Base-by-base conservation (phyloP, 2,888 invertebrate genomes). In the Kuschelorhynchus macadamiae region DNA sequence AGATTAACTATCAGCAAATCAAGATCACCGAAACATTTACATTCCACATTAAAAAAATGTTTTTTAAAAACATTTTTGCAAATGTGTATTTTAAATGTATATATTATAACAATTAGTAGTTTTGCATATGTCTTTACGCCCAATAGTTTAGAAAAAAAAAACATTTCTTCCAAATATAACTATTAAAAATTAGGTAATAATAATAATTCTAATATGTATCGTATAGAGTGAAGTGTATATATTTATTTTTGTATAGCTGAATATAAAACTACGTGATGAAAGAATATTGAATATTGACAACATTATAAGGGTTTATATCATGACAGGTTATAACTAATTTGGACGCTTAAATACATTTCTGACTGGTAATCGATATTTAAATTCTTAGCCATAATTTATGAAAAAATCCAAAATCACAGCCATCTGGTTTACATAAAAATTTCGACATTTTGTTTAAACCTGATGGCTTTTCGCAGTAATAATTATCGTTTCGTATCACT, bases 211-310 rank as follows among this genome's bases (percentile, higher is more conserved):
- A 20, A 16, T 20, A 32, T 36, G 14, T 14, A 49, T n/a, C 16
- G 30, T 32, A 39, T 12, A 56, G 44, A 33, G 46, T 17, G 18
- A 60, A 33, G 11, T 60, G 41, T 60, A 47, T 60, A 60, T 60
- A 60, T 60, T 60, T 60, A 60, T 60, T 60, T 60, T 60, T 60
- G 47, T 60, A 60, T 47, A 36, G 11, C 2, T 39, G 36, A 53
- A 18, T 18, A 11, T 49, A 17, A 16, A 32, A 20, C 20, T 11
- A 1, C 1, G 4, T 47, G 21, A 44, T 20, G 46, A n/a, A 47
- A 32, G n/a, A 11, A 3, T 7, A n/a, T 16, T 12, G 25, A 17
- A 2, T 11, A 42, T 25, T 9, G 12, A 18, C 25, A 44, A 18
- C 30, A 56, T 14, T 56, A 56, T 21, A 9, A 12, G 18, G 11